Base-by-base conservation (phyloP, 1,140 invertebrate genomes). In the Aphis craccivora region DNA sequence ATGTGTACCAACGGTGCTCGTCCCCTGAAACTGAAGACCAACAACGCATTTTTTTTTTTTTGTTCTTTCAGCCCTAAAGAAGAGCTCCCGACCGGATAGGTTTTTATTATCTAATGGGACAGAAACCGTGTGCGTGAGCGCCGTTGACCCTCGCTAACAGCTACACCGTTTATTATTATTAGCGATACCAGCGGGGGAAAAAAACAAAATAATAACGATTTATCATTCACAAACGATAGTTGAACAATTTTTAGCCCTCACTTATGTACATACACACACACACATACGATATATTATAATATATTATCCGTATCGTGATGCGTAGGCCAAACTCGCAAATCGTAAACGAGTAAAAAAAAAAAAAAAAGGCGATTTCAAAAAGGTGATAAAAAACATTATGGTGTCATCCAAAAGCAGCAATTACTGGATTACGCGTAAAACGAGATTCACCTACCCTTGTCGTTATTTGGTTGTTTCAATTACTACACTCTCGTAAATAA, bases 111-210 rank as follows among this genome's bases (percentile, higher is more conserved):
- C 91, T 93, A 93, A 93, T 84, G 91, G 91, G 81, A 93, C 81
- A 93, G 91, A 93, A 93, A 93, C 76, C 81, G 81, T 86, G 91
- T 84, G 91, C 91, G 91, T 84, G 90, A 91, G 40, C 90, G 90
- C 67, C 67, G 91, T 55, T 84, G 91, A 93, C 91, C 91, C 91
- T 84, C 91, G 91, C 81, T 40, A 93, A 86, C 91, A 93, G 91
- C 76, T 55, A 93, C 91, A 84, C 91, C 91, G 91, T 93, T 93
- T 84, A 93, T 84, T 93, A 93, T 93, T 93, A 86, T 93, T 84
- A 93, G 81, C 91, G 91, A 55, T 84, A 93, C 81, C 81, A 51
- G 51, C 35, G 48, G 48, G 48, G 91, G 81, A 40, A 22, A 37
- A 37, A 84, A 93, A 53, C 83, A 55, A 92, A 90, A 83, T 53